Base-by-base conservation (phyloP, 2,888 invertebrate genomes). In the Dasypolia templi region DNA sequence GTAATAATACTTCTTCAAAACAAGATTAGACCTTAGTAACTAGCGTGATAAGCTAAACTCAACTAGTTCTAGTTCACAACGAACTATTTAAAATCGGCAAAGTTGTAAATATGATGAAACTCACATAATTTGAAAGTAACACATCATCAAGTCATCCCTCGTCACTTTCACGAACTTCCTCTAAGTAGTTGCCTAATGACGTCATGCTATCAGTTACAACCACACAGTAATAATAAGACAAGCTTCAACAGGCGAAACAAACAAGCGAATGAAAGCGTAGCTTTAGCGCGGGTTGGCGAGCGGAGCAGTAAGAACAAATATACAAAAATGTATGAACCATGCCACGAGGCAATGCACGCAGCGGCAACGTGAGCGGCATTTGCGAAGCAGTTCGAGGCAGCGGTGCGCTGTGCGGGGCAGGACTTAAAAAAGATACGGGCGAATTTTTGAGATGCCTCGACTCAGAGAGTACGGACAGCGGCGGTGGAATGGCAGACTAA, bases 81-180 rank as follows among this genome's bases (percentile, higher is more conserved):
- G 4, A 46, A 61, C 44, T 51, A 49, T 69, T 69, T 39, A n/a
- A 44, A 70, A 51, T 22, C 29, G 14, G 0, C 58, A 11, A 49
- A 74, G 42, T 80, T 14, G 29, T 29, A 49, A 68, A 68, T 59
- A 53, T 51, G 59, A 68, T 49, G 51, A 51, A 79, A 76, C 77
- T 82, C 17, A n/a, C 59, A 63, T 49, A 75, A 82, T 68, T 68
- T 17, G 42, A 81, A 64, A 59, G 62, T 29, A 32, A 82, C 71
- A 82, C 83, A 55, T 82, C 71, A 79, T 71, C 78, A 71, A 82
- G 79, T 71, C 83, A 82, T 55, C 79, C 71, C 83, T 82, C 79
- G 63, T 77, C 79, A 82, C 56, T 46, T 22, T 39, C 49, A 7
- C 65, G 42, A 66, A 75, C 66, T 64, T 64, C n/a, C 70, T 42